Conservation (phyloP, 1,140 invertebrate species). For the Aethina tumida region DNA sequence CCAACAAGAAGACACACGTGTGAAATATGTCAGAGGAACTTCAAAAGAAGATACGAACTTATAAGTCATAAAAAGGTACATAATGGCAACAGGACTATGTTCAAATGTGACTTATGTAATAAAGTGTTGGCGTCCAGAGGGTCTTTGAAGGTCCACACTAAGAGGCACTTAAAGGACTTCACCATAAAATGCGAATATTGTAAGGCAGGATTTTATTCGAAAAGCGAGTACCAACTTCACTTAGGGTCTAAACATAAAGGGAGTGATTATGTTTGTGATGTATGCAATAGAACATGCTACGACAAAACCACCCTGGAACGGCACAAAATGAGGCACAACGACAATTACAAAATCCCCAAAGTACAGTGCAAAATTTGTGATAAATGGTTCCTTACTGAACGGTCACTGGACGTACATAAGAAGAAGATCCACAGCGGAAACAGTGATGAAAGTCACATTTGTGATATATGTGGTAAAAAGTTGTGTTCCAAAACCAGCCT, state of each 20-base stretch:
- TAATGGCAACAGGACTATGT: constrained; percentile 2
- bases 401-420: constrained; percentile 37
- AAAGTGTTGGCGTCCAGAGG: constrained; percentile 17
- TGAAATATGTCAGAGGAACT: constrained; percentile 34
- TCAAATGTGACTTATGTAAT: constrained; percentile 6
- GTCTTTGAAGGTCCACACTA: constrained; percentile 24
- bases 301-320: constrained; percentile 26
- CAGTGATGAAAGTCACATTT: constrained; percentile 29
- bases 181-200: constrained; percentile 37
- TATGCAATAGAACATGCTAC: constrained; percentile 21
- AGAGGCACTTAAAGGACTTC: constrained; percentile 25
- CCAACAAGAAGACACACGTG: constrained; percentile 19
- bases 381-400: constrained; percentile 40
- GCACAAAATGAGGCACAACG: constrained; percentile 26
- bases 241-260: constrained; percentile 22
- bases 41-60: constrained; percentile 23
- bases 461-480: constrained; percentile 58
- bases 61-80: constrained; percentile 25
- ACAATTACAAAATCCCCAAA: constrained; percentile 43
- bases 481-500: constrained; percentile 55
- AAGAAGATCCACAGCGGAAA: constrained; percentile 30
- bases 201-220: too few relatives aligned
- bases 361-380: constrained; percentile 50
- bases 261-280: constrained; percentile 27
- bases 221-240: too few relatives aligned